Conservation (phyloP, 2,797 vertebrate species). For the Tokudaia tokunoshimensis region DNA sequence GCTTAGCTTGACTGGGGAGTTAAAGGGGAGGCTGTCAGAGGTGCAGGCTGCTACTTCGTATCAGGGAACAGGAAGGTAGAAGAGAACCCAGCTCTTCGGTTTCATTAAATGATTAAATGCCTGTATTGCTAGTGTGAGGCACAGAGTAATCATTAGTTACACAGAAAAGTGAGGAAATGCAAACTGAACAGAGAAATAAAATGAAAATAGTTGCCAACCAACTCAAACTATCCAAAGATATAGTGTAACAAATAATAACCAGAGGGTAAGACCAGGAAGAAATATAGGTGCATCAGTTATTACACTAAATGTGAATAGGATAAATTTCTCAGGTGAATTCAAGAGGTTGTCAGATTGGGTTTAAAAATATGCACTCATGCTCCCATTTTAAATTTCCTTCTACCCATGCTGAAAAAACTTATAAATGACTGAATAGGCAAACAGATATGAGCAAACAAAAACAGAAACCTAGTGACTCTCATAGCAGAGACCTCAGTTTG, state of each 20-base stretch:
- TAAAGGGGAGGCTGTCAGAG: neutral
- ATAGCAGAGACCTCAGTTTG: neutral
- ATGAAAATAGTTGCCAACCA: neutral
- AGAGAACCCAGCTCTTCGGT: neutral
- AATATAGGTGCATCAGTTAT: neutral
- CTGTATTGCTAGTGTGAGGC: neutral
- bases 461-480: neutral
- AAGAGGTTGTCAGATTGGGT: neutral
- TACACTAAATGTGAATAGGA: slow-evolving; percentile 63
- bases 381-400: neutral
- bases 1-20: neutral
- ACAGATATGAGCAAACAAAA: neutral
- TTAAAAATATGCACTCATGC: neutral
- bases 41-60: neutral
- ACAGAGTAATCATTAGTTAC: neutral
- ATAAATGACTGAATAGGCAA: neutral
- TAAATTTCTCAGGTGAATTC: slow-evolving; percentile 37
- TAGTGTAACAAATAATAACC: neutral
- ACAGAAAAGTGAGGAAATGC: neutral
- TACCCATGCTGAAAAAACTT: neutral
- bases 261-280: neutral
- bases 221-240: neutral
- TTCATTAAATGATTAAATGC: neutral
- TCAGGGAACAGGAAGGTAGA: neutral
- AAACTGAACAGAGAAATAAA: neutral